These are phyloP conservation scores for Cardinalis cardinalis DNA, from an alignment of 2,113 vertebrate genomes.

Conservation along the genomic window DNA sequence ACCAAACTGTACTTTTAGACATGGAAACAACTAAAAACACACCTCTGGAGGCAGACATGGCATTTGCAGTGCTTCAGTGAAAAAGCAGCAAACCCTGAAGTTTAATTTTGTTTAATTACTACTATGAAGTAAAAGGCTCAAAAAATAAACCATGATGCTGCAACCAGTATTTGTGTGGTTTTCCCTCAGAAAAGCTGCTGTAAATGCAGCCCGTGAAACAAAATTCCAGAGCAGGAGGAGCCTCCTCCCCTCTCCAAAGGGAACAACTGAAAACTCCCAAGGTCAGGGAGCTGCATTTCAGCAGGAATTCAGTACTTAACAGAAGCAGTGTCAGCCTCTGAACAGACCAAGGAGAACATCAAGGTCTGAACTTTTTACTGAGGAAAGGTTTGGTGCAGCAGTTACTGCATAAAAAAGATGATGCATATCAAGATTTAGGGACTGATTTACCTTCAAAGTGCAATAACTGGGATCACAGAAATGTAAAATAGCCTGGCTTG, in stretches of 20 bases:
- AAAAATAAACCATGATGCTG: not conserved
- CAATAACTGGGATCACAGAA: not conserved
- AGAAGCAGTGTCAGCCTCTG: not conserved
- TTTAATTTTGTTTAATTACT: slow-evolving; percentile 1
- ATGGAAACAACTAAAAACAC: not conserved
- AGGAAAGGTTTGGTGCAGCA: not conserved
- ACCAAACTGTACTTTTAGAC: not conserved
- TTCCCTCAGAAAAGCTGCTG: not conserved
- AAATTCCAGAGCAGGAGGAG: not conserved
- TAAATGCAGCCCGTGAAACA: not conserved
- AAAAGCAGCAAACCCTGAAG: not conserved
- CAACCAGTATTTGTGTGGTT: not conserved
- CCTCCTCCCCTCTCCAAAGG: not conserved
- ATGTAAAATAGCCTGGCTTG: not conserved
- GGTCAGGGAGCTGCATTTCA: not conserved
- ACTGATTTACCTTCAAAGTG: rapidly evolving
- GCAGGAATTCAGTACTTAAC: not conserved
- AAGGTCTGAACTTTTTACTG: not conserved
- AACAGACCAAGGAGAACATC: not conserved
- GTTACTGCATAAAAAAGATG: not conserved
- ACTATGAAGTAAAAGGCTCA: not conserved
- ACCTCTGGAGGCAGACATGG: not conserved
- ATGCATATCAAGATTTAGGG: rapidly evolving
- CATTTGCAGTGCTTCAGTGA: not conserved
- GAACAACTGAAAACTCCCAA: not conserved